phyloP scores from a whole-genome alignment of 37 sponge, comb jelly and placozoan genomes.

The Diacarnus erythraeanus region DNA sequence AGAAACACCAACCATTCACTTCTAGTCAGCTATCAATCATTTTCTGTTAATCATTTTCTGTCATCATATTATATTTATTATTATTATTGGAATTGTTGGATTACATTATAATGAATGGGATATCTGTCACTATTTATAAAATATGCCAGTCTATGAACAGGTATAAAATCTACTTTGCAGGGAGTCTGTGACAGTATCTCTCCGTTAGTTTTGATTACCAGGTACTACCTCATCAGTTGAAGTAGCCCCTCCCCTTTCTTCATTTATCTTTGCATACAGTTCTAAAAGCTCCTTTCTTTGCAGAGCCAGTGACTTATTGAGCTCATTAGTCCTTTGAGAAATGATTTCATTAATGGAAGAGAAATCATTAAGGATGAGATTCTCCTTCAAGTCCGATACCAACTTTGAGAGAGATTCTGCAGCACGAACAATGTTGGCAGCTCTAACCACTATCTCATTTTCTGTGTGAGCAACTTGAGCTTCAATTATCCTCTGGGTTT shows the following conservation, averaged over 20 bases:
- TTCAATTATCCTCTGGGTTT: constrained; percentile 22
- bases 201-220: not conserved
- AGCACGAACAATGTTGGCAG: constrained; percentile 89
- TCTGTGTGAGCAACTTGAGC: constrained; percentile 64
- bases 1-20: not conserved
- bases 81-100: not conserved
- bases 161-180: too few relatives aligned
- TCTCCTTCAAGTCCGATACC: constrained; percentile 86
- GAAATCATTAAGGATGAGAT: constrained; percentile 89
- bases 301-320: not conserved
- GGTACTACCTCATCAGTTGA: not conserved
- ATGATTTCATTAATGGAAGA: constrained; percentile 80
- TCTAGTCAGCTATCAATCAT: not conserved
- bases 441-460: constrained; percentile 80
- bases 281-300: not conserved
- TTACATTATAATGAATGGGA: too few relatives aligned
- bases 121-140: too few relatives aligned
- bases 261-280: constrained; percentile 22
- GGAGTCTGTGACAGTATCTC: too few relatives aligned
- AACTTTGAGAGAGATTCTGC: constrained; percentile 80
- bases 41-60: not conserved
- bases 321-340: not conserved
- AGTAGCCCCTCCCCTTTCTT: constrained; percentile 8
- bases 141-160: too few relatives aligned
- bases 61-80: not conserved